Evolutionary conservation across 2,888 invertebrate genomes (phyloP).

Genomic region (Ochropacha duplaris): DNA sequence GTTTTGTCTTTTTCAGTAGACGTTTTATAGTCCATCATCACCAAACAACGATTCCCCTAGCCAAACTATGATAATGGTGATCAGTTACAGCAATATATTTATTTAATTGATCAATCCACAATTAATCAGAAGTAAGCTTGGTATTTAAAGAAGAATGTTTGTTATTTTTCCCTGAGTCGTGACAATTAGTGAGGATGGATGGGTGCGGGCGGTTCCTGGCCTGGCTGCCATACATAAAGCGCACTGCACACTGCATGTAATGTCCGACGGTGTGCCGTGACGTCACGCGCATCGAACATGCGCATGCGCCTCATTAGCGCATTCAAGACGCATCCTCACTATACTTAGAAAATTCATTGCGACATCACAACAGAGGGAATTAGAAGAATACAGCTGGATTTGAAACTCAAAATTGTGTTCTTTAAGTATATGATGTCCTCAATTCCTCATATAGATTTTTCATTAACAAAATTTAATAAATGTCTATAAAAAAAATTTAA

Average conservation of each 20-base stretch:
- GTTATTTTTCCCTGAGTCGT: slow-evolving; percentile 5
- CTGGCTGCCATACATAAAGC: too few relatives aligned
- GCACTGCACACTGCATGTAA: neutral
- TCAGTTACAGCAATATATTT: neutral
- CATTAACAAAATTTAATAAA: too few relatives aligned
- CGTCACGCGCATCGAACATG: neutral
- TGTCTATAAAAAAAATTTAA: too few relatives aligned
- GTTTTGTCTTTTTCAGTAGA: too few relatives aligned
- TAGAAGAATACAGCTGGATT: too few relatives aligned
- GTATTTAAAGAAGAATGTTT: neutral
- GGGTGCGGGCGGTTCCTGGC: too few relatives aligned
- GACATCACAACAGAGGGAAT: neutral
- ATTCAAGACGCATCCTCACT: neutral
- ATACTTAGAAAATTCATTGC: neutral
- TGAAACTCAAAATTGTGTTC: neutral
- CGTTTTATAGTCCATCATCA: too few relatives aligned
- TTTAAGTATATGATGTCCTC: too few relatives aligned
- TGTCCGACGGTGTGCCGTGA: neutral
- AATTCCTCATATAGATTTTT: too few relatives aligned
- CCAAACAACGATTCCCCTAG: too few relatives aligned
- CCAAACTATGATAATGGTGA: too few relatives aligned
- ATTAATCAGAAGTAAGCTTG: neutral
- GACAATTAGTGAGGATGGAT: slow-evolving; percentile 8
- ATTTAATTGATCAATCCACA: neutral
- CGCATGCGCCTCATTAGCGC: neutral